Base-by-base conservation (phyloP, 2,888 invertebrate species). In the Papilio protenor region DNA sequence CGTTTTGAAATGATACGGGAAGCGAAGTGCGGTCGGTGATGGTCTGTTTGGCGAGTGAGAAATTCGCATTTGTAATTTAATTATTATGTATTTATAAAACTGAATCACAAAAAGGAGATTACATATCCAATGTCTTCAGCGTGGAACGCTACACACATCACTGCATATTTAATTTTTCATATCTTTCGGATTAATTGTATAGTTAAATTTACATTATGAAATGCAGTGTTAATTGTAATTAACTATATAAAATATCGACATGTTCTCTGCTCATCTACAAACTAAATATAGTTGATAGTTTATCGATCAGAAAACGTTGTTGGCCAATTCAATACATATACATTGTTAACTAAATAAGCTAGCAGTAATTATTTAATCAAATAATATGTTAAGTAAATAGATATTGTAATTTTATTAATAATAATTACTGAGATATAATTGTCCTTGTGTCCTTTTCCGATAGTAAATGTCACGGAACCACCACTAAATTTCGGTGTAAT, bases 91-190 rank as follows among this genome's bases (percentile, higher is more conserved):
- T 85, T 84, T 86, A 84, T 87, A 75, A 87, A 84, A 86, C 84
- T 84, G 85, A 87, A 89, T 90, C 89, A 90, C 88, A 90, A 88
- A 75, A 86, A 91, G 88, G 91, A 92, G 91, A 92, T 92, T 88
- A 93, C 93, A 93, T 93, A 94, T 93, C 93, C 88, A 90, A 84
- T 89, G 86, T 90, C 89, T 88, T 89, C 88, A 87, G 88, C 88
- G 90, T 87, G 88, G 88, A 89, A 90, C 92, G 93, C 92, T 92
- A 90, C 93, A 92, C 91, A 91, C 91, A 87, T 85, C 72, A 33
- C 47, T 74, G 66, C 18, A 59, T 57, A n/a, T n/a, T n/a, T n/a
- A n/a, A n/a, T 52, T 23, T 23, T 45, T 16, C 66, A 69, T 69
- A 69, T 69, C 45, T 69, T 40, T 69, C 66, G 45, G 66, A 69